Base-by-base conservation (phyloP, 1,140 invertebrate species). In the Conus betulinus region DNA sequence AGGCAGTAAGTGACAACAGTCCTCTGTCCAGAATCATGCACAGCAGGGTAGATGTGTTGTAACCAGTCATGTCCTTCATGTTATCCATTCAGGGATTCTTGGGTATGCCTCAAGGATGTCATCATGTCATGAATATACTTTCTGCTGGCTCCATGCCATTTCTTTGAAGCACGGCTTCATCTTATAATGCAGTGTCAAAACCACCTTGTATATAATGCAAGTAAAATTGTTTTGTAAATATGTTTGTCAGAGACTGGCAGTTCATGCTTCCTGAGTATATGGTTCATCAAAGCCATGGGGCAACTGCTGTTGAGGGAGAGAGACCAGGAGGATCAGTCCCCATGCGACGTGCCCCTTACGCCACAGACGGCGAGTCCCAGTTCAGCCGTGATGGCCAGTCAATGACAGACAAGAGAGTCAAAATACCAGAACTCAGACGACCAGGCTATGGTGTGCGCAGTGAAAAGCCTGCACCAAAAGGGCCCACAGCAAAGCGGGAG, bases 251-350 rank as follows among this genome's bases (percentile, higher is more conserved):
- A 63, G 79, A 90, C 15, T 94, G 92, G 87, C 88, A 93, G 78
- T 94, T 93, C 67, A 87, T 91, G 15, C 91, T 94, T 55, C 94
- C 94, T 67, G 94, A 94, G 51, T 95, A 95, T 89, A 95, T 95
- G 94, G 93, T 94, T 4, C 94, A 95, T 82, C 92, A 94, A 78
- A 71, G 88, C 27, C 91, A 92, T 85, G 91, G 91, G 51, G 88
- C 91, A 25, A 82, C 88, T 71, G 78, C 63, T 81, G 86, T 82
- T 17, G 83, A 88, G 8, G 76, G 74, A 13, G 76, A 86, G 8
- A 67, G 11, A 13, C 60, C 85, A 8, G 67, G 74, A 27, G 74
- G 63, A 67, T 57, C 76, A 52, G 88, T 55, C 74, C 53, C 84
- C 27, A 87, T 87, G 89, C 81, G 84, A 25, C 88, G 91, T 39